Conservation (phyloP, 2,797 vertebrate genomes). For the Schizopygopsis pylzovi region DNA sequence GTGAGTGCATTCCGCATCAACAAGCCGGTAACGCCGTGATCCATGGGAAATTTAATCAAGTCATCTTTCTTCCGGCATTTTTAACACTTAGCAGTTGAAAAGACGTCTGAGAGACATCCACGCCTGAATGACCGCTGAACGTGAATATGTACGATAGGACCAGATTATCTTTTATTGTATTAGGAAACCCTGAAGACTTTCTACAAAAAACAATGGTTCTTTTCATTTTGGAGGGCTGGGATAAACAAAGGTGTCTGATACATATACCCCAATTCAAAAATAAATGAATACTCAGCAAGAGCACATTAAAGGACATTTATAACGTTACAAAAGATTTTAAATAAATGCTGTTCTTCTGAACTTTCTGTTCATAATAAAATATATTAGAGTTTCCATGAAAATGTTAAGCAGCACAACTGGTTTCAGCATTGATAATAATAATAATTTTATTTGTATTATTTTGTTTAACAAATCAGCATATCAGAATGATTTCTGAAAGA, state of each 20-base stretch:
- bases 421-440: neutral
- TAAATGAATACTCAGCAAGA: neutral
- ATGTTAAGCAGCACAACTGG: neutral
- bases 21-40: constrained; percentile 66
- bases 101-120: constrained; percentile 68
- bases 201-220: constrained; percentile 45
- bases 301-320: neutral
- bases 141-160: constrained; percentile 61
- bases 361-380: neutral
- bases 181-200: constrained; percentile 54
- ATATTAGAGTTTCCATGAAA: neutral
- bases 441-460: neutral
- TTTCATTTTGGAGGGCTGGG: constrained; percentile 7
- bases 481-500: neutral
- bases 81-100: constrained; percentile 75
- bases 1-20: constrained; percentile 73
- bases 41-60: constrained; percentile 77
- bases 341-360: neutral
- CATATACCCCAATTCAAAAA: constrained; percentile 32
- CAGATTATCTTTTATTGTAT: constrained; percentile 58
- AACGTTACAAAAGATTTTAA: neutral
- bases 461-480: neutral
- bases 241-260: constrained; percentile 36
- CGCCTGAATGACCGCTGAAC: constrained; percentile 59
- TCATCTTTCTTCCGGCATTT: constrained; percentile 74